Conservation (phyloP, 2,888 invertebrate species). For the Metacarcinus magister region DNA sequence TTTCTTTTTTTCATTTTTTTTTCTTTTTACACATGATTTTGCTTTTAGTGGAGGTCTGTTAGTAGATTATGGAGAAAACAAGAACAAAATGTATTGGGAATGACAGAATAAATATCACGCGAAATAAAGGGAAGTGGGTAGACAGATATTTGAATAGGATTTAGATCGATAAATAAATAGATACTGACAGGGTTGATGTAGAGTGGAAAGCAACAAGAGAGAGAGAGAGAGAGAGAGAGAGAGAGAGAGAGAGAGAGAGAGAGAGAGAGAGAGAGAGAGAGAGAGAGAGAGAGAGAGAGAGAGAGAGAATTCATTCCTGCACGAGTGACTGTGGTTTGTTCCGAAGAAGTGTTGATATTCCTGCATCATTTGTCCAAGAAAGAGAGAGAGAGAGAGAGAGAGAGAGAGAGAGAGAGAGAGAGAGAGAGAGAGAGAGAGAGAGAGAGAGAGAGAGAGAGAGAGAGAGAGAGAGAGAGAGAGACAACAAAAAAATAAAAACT, state of each 20-base stretch:
- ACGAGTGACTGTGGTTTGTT: too few relatives aligned
- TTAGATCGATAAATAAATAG: too few relatives aligned
- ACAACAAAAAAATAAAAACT: not conserved
- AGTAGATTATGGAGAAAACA: not conserved
- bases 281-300: conserved; percentile 26
- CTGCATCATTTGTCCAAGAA: not conserved
- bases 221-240: not conserved
- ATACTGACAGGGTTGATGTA: too few relatives aligned
- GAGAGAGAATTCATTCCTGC: not conserved
- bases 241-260: conserved; percentile 2
- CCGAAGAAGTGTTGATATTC: too few relatives aligned
- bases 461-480: not conserved
- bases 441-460: not conserved
- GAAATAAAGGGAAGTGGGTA: not conserved
- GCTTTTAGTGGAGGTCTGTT: not conserved
- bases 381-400: not conserved
- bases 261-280: conserved; percentile 26
- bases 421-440: not conserved
- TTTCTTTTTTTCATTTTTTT: not conserved
- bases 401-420: not conserved
- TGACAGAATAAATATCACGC: not conserved
- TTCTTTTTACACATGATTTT: not conserved
- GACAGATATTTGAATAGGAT: not conserved
- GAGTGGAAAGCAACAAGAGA: not conserved
- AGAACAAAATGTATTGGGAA: not conserved